A percentile compares a stretch with the other conserved stretches of the same genome.
Conservation (phyloP, 1,140 invertebrate genomes). For the Sycophaga agraensis region DNA sequence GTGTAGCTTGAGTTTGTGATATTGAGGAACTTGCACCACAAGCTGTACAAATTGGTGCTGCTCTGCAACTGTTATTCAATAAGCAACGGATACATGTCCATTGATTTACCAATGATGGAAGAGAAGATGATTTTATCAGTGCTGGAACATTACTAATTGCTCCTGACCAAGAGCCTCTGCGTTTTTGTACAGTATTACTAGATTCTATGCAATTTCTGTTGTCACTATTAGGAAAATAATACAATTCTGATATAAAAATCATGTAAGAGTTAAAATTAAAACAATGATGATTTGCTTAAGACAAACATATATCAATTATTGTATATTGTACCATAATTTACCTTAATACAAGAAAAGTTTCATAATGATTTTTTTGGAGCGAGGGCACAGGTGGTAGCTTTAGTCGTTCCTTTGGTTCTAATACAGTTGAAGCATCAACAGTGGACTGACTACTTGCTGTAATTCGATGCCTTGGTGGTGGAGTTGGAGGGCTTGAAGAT, state of each 20-base stretch:
- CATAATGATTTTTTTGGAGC: slow-evolving; percentile 16
- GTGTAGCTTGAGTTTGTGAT: slow-evolving; percentile 45
- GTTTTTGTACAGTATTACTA: slow-evolving; percentile 33
- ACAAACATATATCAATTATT: too few species aligned
- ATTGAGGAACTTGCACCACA: slow-evolving; percentile 52
- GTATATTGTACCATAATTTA: neutral
- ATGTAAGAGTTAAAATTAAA: too few species aligned
- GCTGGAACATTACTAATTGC: slow-evolving; percentile 23
- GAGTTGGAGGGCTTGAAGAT: slow-evolving; percentile 48
- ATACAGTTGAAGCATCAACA: neutral
- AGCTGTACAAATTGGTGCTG: slow-evolving; percentile 48
- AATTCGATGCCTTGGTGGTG: slow-evolving; percentile 39
- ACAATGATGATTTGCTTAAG: too few species aligned
- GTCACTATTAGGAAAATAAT: slow-evolving; percentile 39
- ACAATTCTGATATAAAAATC: neutral
- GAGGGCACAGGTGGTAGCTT: slow-evolving; percentile 5
- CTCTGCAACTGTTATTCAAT: slow-evolving; percentile 49
- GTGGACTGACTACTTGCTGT: neutral
- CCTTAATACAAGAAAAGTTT: slow-evolving; percentile 21
- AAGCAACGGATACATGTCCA: slow-evolving; percentile 57
- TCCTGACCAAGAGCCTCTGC: slow-evolving; percentile 47
- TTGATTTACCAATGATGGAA: slow-evolving; percentile 48
- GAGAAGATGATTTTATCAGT: slow-evolving; percentile 44
- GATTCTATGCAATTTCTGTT: slow-evolving; percentile 36
- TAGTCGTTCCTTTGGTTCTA: slow-evolving; percentile 1